Conservation (phyloP, 2,888 invertebrate genomes). For the Temnothorax rugatulus region DNA sequence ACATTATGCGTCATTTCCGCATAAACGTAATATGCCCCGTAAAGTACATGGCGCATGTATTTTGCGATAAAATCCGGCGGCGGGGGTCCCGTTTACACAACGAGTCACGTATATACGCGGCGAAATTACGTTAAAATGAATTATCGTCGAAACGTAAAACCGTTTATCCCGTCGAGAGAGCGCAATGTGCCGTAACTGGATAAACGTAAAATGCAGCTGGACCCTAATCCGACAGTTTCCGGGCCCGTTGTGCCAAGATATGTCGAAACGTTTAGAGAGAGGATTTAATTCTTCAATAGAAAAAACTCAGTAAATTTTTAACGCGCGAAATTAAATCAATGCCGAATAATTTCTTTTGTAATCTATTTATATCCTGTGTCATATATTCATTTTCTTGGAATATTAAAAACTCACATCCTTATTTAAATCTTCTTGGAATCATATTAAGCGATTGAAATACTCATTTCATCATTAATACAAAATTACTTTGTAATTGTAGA, state of each 20-base stretch:
- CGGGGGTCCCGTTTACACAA: not conserved
- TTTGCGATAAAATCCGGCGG: slow-evolving; percentile 15
- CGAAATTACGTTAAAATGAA: slow-evolving; percentile 46
- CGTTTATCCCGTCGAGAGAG: slow-evolving; percentile 15
- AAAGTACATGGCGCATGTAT: slow-evolving; percentile 1
- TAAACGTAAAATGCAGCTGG: slow-evolving; percentile 30
- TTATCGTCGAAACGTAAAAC: slow-evolving; percentile 35
- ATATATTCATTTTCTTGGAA: not conserved
- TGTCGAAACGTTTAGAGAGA: not conserved
- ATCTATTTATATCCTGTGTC: not conserved
- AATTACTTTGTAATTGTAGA: not conserved
- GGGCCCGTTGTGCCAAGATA: not conserved
- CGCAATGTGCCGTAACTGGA: slow-evolving; percentile 3
- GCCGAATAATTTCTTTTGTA: not conserved
- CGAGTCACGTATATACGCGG: slow-evolving; percentile 13
- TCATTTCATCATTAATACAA: not conserved
- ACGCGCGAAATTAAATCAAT: not conserved
- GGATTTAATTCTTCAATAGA: not conserved
- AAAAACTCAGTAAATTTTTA: not conserved
- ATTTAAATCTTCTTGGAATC: slow-evolving; percentile 1
- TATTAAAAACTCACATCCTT: not conserved
- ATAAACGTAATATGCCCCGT: not conserved
- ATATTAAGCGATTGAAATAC: not conserved
- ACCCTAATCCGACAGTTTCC: slow-evolving; percentile 19
- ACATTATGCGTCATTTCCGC: slow-evolving; percentile 14